These are phyloP conservation scores for Silurus lanzhouensis DNA, from an alignment of 2,797 vertebrate species.

Conservation along the genomic window DNA sequence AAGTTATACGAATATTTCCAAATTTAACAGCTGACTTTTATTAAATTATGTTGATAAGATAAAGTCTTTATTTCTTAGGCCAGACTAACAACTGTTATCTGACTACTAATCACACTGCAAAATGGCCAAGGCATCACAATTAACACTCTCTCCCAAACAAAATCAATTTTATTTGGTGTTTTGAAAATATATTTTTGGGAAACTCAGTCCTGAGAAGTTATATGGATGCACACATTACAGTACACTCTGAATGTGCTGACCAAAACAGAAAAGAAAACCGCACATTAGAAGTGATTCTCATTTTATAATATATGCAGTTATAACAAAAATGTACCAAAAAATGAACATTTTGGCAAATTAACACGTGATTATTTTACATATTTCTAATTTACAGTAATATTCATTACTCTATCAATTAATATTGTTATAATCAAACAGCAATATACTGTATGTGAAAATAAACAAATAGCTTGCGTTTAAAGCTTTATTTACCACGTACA, in stretches of 20 bases:
- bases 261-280: not conserved
- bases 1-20: not conserved
- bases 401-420: not conserved
- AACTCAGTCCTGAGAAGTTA: not conserved
- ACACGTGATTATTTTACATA: not conserved
- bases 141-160: no score
- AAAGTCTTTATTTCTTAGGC: not conserved
- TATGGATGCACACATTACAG: not conserved
- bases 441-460: not conserved
- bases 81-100: not conserved
- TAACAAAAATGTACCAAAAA: not conserved
- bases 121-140: not conserved
- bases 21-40: not conserved
- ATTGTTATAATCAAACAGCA: not conserved
- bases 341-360: not conserved
- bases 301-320: not conserved
- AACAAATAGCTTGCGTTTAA: not conserved
- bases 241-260: not conserved
- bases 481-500: not conserved
- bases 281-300: not conserved
- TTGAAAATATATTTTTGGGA: not conserved
- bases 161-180: not conserved
- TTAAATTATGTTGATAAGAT: not conserved
- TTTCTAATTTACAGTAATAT: not conserved
- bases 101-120: not conserved